Evolutionary conservation across 92 coral and sea anemone species (phyloP).

Genomic region (Pocillopora grandis): DNA sequence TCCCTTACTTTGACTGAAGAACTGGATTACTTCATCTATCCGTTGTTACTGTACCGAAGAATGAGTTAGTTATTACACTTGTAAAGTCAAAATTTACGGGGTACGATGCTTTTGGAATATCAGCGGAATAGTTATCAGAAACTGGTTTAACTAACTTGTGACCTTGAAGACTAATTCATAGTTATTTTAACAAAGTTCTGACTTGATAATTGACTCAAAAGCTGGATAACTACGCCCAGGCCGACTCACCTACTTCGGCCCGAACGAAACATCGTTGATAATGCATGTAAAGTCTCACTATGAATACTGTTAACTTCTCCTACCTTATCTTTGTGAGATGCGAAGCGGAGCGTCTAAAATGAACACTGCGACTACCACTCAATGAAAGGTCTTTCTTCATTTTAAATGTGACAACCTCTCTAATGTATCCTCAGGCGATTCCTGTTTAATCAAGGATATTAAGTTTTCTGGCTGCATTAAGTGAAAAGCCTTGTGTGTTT

Average conservation of each 20-base stretch:
- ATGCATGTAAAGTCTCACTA: neutral
- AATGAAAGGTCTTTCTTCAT: neutral
- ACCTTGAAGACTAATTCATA: neutral
- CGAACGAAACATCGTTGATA: neutral
- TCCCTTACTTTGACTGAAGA: too few relatives aligned
- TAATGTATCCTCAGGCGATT: slow-evolving; percentile 1
- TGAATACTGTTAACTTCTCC: neutral
- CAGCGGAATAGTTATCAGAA: too few relatives aligned
- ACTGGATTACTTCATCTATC: too few relatives aligned
- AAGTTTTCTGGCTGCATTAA: slow-evolving; percentile 3
- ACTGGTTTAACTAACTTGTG: neutral
- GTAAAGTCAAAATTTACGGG: too few relatives aligned
- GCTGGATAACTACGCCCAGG: too few relatives aligned
- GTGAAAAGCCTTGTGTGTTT: neutral
- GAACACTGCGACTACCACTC: neutral
- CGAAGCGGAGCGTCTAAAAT: neutral
- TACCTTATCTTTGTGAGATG: neutral
- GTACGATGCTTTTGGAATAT: too few relatives aligned
- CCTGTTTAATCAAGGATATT: slow-evolving; percentile 6
- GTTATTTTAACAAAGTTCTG: neutral
- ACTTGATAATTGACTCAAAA: neutral
- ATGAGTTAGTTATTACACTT: too few relatives aligned
- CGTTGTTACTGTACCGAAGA: too few relatives aligned
- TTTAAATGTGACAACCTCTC: neutral
- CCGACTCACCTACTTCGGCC: too few relatives aligned